These are phyloP conservation scores for Schlechtendalia chinensis DNA, from an alignment of 1,140 invertebrate species.

Conservation along the genomic window DNA sequence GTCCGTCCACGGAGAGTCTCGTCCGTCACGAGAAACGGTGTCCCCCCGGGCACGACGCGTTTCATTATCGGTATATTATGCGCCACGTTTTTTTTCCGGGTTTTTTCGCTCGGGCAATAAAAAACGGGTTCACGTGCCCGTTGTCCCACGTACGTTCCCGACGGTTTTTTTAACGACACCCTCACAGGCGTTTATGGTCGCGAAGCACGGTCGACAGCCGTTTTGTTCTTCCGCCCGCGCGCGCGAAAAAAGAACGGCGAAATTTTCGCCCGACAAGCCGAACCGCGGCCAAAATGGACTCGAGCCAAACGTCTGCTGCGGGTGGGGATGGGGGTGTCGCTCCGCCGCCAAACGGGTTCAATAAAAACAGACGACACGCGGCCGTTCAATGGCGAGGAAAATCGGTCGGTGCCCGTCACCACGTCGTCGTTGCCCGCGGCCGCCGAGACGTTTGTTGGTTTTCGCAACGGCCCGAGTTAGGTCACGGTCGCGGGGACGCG, in stretches of 20 bases:
- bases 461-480: too few relatives aligned
- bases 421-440: neutral
- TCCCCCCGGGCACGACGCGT: neutral
- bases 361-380: slow-evolving; percentile 12
- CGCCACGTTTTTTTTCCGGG: neutral
- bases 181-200: too few relatives aligned
- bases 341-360: slow-evolving; percentile 24
- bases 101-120: neutral
- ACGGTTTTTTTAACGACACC: slow-evolving; percentile 6
- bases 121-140: too few relatives aligned
- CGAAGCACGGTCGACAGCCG: neutral
- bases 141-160: too few relatives aligned
- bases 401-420: neutral
- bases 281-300: slow-evolving; percentile 22
- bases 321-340: neutral
- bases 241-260: neutral
- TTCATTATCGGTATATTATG: neutral
- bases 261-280: neutral
- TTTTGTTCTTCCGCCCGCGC: neutral
- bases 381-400: slow-evolving; percentile 18
- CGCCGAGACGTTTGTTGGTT: neutral
- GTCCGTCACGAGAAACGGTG: too few relatives aligned
- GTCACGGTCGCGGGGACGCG: too few relatives aligned
- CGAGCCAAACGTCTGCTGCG: slow-evolving; percentile 37
- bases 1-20: too few relatives aligned